Base-by-base conservation (phyloP, 2,797 vertebrate genomes). In the Nyctalus aviator region DNA sequence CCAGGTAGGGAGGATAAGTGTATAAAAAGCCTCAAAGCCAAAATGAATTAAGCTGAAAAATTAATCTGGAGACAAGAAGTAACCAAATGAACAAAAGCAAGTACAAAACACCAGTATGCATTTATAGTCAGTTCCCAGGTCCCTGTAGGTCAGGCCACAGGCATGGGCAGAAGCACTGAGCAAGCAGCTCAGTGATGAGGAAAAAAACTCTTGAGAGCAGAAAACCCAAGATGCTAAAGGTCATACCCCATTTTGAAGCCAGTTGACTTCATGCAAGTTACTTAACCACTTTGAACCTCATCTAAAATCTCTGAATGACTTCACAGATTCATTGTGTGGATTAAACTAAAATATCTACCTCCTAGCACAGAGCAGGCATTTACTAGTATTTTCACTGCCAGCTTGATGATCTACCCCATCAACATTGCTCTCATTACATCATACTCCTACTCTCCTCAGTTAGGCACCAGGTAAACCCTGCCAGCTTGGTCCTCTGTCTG, bases 121-220 rank as follows among this genome's bases (percentile, higher is more conserved):
- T 79, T 91, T 93, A 85, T 96, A 46, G 95, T 50, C 66, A 94
- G 86, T 94, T 92, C 57, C 76, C n/a, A 76, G 84, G 71, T 97
- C 96, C 94, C 95, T 85, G 76, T 64, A 92, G 69, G 95, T 78
- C 73, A 96, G 83, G 89, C 87, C 94, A 81, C 46, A 91, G 76
- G 90, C 86, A 66, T 13, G 78, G 88, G 75, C 35, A 41, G 37
- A 84, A 41, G 48, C 75, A 71, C 10, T 4, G 15, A 59, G 50
- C 62, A 4, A 59, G 50, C 62, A 4, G 3, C 11, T 66, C 15
- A 13, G 21, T 11, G 4, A 93, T 27, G 20, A 53, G 37, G 21
- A 84, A 73, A 79, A n/a, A 69, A 82, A 48, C 20, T 78, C 84
- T 35, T 32, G 10, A 27, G 25, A 73, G 18, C 46, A 69, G 46